phyloP scores from a whole-genome alignment of 2,797 vertebrate genomes.

The Ficedula albicollis region DNA sequence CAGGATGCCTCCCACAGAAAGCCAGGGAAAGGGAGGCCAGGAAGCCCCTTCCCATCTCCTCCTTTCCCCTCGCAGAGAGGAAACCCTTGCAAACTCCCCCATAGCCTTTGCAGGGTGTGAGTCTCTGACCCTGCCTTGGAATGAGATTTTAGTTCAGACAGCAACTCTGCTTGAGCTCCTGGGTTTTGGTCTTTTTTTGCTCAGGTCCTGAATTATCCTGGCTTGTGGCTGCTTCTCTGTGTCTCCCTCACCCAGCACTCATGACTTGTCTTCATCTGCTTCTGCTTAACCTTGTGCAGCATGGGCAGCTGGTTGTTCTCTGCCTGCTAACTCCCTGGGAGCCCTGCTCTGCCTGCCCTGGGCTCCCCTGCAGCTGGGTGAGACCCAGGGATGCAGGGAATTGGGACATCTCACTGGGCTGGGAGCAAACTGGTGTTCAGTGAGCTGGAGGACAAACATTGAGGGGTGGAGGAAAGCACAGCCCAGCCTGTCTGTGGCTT shows the following conservation, averaged over 20 bases:
- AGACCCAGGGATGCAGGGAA: background rate
- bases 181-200: background rate
- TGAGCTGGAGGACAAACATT: background rate
- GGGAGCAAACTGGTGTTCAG: background rate
- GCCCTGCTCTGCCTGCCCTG: background rate
- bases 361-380: background rate
- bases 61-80: background rate
- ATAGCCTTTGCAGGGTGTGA: background rate
- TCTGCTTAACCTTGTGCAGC: constrained; percentile 4
- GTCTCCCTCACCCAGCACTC: background rate
- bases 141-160: background rate
- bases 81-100: background rate
- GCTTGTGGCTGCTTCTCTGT: background rate
- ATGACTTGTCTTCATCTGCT: constrained; percentile 39
- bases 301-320: background rate
- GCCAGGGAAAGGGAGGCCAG: background rate
- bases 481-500: rapidly evolving
- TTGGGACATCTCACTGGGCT: background rate
- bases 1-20: background rate
- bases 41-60: background rate
- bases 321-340: background rate
- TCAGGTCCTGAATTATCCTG: background rate
- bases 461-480: background rate
- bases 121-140: background rate
- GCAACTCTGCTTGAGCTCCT: background rate